Base-by-base conservation (phyloP, 2,888 invertebrate genomes). In the Chelonus formosanus region DNA sequence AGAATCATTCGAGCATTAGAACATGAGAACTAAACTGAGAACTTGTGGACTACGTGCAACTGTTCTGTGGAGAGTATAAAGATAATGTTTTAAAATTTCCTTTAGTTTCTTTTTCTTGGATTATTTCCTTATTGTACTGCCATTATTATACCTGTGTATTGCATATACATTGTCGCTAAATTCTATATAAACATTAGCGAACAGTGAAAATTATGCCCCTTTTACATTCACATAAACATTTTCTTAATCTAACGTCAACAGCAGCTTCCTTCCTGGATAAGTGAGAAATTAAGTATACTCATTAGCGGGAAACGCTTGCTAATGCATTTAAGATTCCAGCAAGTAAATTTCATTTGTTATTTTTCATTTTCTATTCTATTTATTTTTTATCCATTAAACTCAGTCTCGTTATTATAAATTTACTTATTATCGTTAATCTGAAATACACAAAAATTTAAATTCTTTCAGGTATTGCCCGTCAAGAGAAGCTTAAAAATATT, bases 251-350 rank as follows among this genome's bases (percentile, higher is more conserved):
- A 71, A 71, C 70, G 77, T 78, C 77, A 76, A 55, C 50, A 32
- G 47, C 65, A 55, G 55, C 60, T 61, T 58, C 47, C 59, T 64
- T 52, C 35, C 60, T 48, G 59, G 48, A 36, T 48, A 45, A 57
- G 69, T 73, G 74, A 69, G 75, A 76, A 77, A 78, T 80, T 78
- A 80, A 79, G 76, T 78, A 73, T 71, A 72, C 79, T 80, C 77
- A 76, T 79, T 80, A 80, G 80, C 73, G 67, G 70, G 71, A 72
- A 73, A 74, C 73, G 73, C 73, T 74, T 70, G 75, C 76, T 80
- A 80, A 80, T 75, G 80, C 71, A 70, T 69, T 71, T 78, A 80
- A 75, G 77, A 80, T 80, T 79, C 65, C 61, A 64, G 61, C 65
- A 58, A 61, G 34, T 57, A 65, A 56, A 47, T 67, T 56, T 62